Evolutionary conservation across 1,140 invertebrate genomes (phyloP).

Genomic region (Hycleus cichorii): DNA sequence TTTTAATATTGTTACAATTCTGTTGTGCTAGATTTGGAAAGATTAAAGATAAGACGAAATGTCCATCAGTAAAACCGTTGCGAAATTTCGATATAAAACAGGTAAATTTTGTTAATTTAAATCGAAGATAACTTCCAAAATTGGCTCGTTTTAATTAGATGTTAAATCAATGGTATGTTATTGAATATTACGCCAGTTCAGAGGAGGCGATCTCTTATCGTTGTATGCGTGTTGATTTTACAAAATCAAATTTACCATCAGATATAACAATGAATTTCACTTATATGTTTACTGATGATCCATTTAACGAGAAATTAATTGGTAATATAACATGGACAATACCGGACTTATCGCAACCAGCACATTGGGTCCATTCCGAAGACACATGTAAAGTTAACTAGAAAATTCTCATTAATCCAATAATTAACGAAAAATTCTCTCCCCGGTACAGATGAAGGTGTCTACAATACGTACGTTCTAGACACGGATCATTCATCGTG

Average conservation of each 20-base stretch:
- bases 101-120: slow-evolving; percentile 19
- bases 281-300: slow-evolving; percentile 76
- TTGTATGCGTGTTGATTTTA: slow-evolving; percentile 74
- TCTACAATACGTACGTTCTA: slow-evolving; percentile 80
- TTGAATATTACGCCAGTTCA: slow-evolving; percentile 79
- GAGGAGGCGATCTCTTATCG: slow-evolving; percentile 74
- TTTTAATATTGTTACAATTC: no score
- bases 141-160: slow-evolving; percentile 45
- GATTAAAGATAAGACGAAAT: slow-evolving; percentile 51
- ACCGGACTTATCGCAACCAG: slow-evolving; percentile 58
- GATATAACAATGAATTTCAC: slow-evolving; percentile 73
- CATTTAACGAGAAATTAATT: slow-evolving; percentile 63
- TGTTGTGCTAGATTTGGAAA: no score
- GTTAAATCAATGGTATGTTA: slow-evolving; percentile 72
- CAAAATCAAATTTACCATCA: slow-evolving; percentile 42
- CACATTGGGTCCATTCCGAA: slow-evolving; percentile 79
- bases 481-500: slow-evolving; percentile 76
- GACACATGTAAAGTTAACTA: slow-evolving; percentile 54
- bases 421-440: no score
- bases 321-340: slow-evolving; percentile 83
- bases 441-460: slow-evolving; percentile 63
- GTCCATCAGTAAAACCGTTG: slow-evolving; percentile 49
- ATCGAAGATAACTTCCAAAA: not conserved
- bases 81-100: slow-evolving; percentile 47
- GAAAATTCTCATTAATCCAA: no score